phyloP scores from a whole-genome alignment of 2,888 invertebrate genomes.

The Nephrocerus scutellatus region DNA sequence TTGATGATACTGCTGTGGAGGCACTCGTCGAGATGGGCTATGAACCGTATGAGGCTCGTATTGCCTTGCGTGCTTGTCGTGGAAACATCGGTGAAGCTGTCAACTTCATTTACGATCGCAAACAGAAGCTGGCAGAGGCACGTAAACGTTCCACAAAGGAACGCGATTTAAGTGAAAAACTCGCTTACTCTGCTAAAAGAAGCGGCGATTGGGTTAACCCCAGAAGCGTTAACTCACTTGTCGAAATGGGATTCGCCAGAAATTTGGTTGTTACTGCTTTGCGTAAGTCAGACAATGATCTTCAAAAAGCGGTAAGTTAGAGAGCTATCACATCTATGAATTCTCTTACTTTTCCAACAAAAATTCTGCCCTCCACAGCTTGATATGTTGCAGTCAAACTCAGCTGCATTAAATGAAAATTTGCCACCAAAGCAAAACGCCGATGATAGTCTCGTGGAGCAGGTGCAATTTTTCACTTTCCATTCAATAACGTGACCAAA shows the following conservation, averaged over 20 bases:
- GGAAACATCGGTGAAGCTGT: slow-evolving; percentile 59
- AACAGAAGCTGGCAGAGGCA: slow-evolving; percentile 50
- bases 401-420: slow-evolving; percentile 27
- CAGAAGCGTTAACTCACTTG: slow-evolving; percentile 48
- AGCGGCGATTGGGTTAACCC: slow-evolving; percentile 41
- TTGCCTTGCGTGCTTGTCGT: slow-evolving; percentile 57
- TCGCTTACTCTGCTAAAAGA: slow-evolving; percentile 20
- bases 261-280: slow-evolving; percentile 57
- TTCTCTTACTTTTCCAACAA: slow-evolving; percentile 27
- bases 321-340: slow-evolving; percentile 19
- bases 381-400: slow-evolving; percentile 35
- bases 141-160: slow-evolving; percentile 51
- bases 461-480: slow-evolving; percentile 16
- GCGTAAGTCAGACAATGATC: slow-evolving; percentile 60
- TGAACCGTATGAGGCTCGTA: slow-evolving; percentile 59
- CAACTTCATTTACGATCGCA: slow-evolving; percentile 56
- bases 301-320: slow-evolving; percentile 59
- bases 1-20: slow-evolving; percentile 52
- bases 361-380: slow-evolving; percentile 26
- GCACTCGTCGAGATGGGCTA: slow-evolving; percentile 59
- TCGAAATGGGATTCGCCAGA: slow-evolving; percentile 63
- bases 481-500: too few species aligned
- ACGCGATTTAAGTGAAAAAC: slow-evolving; percentile 40
- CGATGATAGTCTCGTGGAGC: slow-evolving; percentile 27
- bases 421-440: slow-evolving; percentile 21